Evolutionary conservation across 2,113 vertebrate genomes (phyloP).

Genomic region (Erythrocercus mccallii): DNA sequence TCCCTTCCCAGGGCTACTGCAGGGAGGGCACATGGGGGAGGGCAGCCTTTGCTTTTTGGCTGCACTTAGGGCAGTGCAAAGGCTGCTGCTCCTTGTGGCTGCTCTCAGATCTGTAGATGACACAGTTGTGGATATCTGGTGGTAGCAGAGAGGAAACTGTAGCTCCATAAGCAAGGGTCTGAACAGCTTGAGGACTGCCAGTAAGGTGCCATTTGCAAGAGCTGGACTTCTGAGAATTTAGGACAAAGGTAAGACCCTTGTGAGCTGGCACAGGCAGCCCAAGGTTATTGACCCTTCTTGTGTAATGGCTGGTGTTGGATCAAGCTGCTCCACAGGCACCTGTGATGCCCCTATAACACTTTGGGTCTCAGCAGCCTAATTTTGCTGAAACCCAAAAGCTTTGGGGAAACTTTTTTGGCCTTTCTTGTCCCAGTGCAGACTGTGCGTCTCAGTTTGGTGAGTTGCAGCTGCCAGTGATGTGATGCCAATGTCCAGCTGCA

Average conservation of each 20-base stretch:
- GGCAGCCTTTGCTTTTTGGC: neutral
- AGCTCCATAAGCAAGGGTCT: rapidly evolving
- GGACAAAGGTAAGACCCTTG: slow-evolving; percentile 3
- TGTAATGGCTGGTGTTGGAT: neutral
- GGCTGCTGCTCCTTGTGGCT: neutral
- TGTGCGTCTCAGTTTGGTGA: neutral
- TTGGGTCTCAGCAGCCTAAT: rapidly evolving
- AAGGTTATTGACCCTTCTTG: neutral
- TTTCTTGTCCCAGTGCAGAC: neutral
- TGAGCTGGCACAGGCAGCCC: neutral
- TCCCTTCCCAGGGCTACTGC: neutral
- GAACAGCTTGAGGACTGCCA: neutral
- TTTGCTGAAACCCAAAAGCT: neutral
- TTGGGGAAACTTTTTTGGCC: neutral
- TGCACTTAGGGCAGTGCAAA: neutral
- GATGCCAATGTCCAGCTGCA: rapidly evolving
- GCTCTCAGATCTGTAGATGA: neutral
- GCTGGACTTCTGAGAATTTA: neutral
- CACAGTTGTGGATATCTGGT: neutral
- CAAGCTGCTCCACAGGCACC: rapidly evolving
- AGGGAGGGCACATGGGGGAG: neutral
- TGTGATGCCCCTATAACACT: neutral
- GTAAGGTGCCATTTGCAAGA: neutral
- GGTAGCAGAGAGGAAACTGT: rapidly evolving
- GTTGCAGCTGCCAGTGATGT: neutral